Conservation (phyloP, 2,888 invertebrate genomes). For the Volucella inflata region DNA sequence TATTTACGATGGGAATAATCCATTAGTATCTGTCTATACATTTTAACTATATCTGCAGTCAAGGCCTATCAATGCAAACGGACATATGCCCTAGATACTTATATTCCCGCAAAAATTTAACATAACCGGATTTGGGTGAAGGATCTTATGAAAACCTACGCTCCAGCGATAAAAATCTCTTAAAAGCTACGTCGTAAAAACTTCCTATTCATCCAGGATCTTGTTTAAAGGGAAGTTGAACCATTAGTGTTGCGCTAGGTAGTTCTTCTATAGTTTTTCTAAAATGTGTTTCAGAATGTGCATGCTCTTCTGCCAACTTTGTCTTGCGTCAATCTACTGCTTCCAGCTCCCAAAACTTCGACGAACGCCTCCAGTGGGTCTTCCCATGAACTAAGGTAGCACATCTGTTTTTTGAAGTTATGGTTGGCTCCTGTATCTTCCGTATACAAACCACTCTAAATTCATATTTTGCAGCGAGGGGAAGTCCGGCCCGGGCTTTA, state of each 20-base stretch:
- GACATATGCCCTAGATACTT: background rate
- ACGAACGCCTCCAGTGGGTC: background rate
- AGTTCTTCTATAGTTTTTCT: background rate
- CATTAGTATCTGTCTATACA: no score
- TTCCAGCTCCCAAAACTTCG: background rate
- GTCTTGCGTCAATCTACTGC: background rate
- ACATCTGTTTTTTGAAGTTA: background rate
- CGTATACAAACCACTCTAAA: no score
- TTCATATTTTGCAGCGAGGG: conserved; percentile 1
- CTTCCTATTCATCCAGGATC: background rate
- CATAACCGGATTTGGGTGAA: background rate
- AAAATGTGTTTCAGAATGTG: background rate
- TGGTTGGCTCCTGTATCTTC: no score
- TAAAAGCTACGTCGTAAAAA: background rate
- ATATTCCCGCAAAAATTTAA: background rate
- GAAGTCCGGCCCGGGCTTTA: background rate
- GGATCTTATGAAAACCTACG: background rate
- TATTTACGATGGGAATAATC: no score
- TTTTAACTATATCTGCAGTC: no score
- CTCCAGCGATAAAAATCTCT: background rate
- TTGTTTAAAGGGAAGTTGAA: background rate
- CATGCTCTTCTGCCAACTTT: background rate
- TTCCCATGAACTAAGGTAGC: background rate
- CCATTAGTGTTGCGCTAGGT: background rate
- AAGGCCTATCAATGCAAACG: no score